A percentile compares a stretch with the other conserved stretches of the same genome.
phyloP scores from a whole-genome alignment of 2,797 vertebrate species.

The Pseudocheirus occidentalis region DNA sequence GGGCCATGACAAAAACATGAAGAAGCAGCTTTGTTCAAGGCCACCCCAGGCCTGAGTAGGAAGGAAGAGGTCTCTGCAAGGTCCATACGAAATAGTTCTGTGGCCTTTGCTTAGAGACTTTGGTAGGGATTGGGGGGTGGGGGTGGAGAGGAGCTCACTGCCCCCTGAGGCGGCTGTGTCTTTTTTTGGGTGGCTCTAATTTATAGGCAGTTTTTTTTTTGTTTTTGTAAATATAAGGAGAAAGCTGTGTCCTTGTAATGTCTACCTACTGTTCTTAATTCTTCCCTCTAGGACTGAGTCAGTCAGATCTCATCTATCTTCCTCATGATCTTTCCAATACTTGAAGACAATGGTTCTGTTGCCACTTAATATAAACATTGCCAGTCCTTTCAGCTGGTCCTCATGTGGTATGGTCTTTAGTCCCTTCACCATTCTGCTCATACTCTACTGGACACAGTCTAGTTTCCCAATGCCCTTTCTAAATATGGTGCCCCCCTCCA shows the following conservation, averaged over 20 bases:
- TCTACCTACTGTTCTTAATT: background rate
- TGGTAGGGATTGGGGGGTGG: too few relatives aligned
- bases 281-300: background rate
- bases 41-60: background rate
- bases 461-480: background rate
- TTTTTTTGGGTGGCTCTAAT: background rate
- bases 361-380: background rate
- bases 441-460: background rate
- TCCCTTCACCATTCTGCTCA: background rate
- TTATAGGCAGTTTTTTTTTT: background rate
- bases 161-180: background rate
- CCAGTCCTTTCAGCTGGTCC: background rate
- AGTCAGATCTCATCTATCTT: background rate
- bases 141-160: background rate
- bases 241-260: background rate
- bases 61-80: background rate
- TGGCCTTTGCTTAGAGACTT: background rate
- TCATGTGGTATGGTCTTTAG: background rate
- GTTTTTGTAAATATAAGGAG: background rate
- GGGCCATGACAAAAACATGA: background rate
- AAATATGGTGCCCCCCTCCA: background rate
- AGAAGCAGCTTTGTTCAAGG: background rate
- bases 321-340: background rate
- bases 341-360: background rate
- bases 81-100: background rate